These are phyloP conservation scores for Catalaphyllia jardinei DNA, from an alignment of 64 coral and sea anemone genomes.

Conservation along the genomic window DNA sequence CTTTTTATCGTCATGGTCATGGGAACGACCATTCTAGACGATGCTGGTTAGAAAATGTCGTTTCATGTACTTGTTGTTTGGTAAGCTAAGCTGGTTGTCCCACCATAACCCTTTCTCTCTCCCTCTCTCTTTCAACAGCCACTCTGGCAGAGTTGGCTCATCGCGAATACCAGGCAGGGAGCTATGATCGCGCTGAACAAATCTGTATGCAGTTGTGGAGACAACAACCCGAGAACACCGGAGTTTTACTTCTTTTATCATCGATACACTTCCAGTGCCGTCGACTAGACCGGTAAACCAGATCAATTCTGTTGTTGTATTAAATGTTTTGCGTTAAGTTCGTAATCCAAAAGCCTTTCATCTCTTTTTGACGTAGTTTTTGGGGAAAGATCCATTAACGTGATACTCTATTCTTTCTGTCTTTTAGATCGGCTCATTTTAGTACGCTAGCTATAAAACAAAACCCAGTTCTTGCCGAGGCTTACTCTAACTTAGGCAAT, in stretches of 20 bases:
- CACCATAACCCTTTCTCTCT: constrained; percentile 53
- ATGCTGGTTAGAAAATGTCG: constrained; percentile 69
- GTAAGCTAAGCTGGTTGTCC: not conserved
- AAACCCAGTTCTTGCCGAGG: constrained; percentile 97
- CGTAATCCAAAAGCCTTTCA: constrained; percentile 34
- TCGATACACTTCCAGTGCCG: constrained; percentile 99
- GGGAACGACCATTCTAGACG: constrained; percentile 89
- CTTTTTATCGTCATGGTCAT: constrained; percentile 89
- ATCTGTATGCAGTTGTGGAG: constrained; percentile 99
- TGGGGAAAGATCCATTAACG: not conserved
- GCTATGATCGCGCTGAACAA: constrained; percentile 99
- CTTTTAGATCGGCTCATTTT: constrained; percentile 94
- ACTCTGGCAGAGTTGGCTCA: constrained; percentile 98
- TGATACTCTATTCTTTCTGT: not conserved
- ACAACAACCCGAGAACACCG: constrained; percentile 97
- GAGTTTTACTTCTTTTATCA: constrained; percentile 92
- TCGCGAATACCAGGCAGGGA: constrained; percentile 99
- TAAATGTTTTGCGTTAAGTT: not conserved
- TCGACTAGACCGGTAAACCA: constrained; percentile 89
- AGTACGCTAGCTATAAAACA: constrained; percentile 97
- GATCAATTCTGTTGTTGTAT: not conserved
- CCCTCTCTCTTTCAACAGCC: constrained; percentile 78
- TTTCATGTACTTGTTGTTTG: not conserved
- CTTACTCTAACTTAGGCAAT: constrained; percentile 98
- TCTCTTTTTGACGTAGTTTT: constrained; percentile 35